Conservation (phyloP, 2,797 vertebrate species). For the Enteromius afrohamiltoni region DNA sequence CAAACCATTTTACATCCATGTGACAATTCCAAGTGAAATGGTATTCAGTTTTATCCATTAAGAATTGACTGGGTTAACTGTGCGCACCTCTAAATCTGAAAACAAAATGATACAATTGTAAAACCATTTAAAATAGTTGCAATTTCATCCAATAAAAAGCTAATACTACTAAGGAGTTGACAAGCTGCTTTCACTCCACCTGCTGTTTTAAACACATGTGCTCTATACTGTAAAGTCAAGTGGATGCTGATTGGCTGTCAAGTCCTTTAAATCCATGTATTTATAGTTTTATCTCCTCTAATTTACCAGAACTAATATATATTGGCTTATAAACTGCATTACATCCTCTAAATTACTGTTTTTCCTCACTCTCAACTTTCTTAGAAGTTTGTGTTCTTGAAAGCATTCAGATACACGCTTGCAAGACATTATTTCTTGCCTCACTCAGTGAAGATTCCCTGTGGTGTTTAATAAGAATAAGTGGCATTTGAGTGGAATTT, state of each 20-base stretch:
- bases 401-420: neutral
- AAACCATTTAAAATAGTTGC: neutral
- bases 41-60: neutral
- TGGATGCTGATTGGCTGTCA: neutral
- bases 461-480: constrained; percentile 30
- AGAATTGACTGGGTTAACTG: neutral
- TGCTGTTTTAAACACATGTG: neutral
- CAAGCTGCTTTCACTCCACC: neutral
- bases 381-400: neutral
- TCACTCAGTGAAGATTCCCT: neutral
- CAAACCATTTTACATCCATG: neutral
- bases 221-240: neutral
- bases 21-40: neutral
- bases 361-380: neutral
- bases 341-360: neutral
- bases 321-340: neutral
- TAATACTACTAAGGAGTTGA: neutral
- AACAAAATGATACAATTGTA: neutral
- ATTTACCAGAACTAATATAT: neutral
- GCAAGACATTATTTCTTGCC: neutral
- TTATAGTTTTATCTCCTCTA: neutral
- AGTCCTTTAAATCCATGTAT: neutral
- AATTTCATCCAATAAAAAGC: neutral
- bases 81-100: neutral
- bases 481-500: constrained; percentile 22